Base-by-base conservation (phyloP, 2,113 vertebrate genomes). In the Pseudonaja textilis region DNA sequence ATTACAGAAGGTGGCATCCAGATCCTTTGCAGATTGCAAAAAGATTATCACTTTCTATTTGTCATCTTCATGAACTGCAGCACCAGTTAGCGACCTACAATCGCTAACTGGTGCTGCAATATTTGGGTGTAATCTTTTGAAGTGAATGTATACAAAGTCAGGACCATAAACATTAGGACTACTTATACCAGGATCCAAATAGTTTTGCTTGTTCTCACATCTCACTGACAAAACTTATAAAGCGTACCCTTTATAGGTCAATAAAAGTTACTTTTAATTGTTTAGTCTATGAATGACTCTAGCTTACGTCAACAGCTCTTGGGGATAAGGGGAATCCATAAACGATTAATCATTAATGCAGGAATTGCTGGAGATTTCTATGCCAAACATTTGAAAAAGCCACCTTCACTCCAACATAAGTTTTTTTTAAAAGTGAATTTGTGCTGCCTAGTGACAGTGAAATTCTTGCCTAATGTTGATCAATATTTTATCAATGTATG, bases 181-280 rank as follows among this genome's bases (percentile, higher is more conserved):
- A 57, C 29, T 54, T 64, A 47, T 23, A 14, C 5, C 25, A 88
- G 64, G 87, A 34, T 42, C 81, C 50, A 88, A 7, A 22, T 56
- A 61, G 50, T 89, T 91, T 34, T 4, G 42, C 34, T 45, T 25
- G 86, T 3, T 89, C 8, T 89, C 26, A 52, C 74, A 69, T 39
- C 45, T 91, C 74, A 42, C 47, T 45, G 45, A 47, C 29, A 85
- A 45, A n/a, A 54, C 34, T 22, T 26, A 54, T 87, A 88, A 42
- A 86, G 22, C 23, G 42, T 39, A 56, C 74, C 39, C 59, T 69
- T 81, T 81, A 59, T 86, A 89, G 52, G 89, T 54, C 90, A 59
- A 91, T 85, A 57, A 89, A 88, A 59, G 87, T 91, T 85, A 39
- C 47, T 47, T 91, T 61, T 91, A 91, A 89, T 91, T 91, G 87